Evolutionary conservation across 2,888 invertebrate species (phyloP).

Genomic region (Papilio elwesi): DNA sequence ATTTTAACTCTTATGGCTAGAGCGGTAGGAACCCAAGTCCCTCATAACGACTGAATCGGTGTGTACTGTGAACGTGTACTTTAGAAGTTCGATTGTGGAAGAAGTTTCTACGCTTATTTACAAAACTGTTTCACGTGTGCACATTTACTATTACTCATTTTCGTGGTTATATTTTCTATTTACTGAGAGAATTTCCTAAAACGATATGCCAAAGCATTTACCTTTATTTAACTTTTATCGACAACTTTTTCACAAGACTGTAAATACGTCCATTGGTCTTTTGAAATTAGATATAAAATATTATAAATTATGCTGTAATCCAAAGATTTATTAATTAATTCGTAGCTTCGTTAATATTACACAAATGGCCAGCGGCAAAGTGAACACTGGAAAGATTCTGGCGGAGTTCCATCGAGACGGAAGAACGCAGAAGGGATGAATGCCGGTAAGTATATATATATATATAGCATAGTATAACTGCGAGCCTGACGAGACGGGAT

Average conservation of each 20-base stretch:
- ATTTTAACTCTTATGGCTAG: background rate
- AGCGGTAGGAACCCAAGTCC: background rate
- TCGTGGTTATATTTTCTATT: background rate
- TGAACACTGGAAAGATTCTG: too few species aligned
- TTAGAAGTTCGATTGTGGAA: constrained; percentile 5
- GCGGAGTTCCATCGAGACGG: too few species aligned
- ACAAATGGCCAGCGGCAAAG: too few species aligned
- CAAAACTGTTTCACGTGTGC: constrained; percentile 14
- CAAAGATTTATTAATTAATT: too few species aligned
- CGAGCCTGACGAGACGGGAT: too few species aligned
- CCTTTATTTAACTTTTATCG: background rate
- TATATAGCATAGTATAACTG: too few species aligned
- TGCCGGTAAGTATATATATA: too few species aligned
- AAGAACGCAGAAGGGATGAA: too few species aligned
- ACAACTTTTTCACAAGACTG: background rate
- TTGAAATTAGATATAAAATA: too few species aligned
- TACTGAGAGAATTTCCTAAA: background rate
- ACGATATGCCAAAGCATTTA: background rate
- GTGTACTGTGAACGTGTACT: background rate
- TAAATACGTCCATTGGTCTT: too few species aligned
- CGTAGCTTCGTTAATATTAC: too few species aligned
- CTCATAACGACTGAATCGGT: background rate
- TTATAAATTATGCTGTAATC: too few species aligned
- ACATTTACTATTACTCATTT: background rate
- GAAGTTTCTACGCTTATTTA: constrained; percentile 2